Evolutionary conservation across 2,888 invertebrate species (phyloP).

Genomic region (Drosophila limbata): DNA sequence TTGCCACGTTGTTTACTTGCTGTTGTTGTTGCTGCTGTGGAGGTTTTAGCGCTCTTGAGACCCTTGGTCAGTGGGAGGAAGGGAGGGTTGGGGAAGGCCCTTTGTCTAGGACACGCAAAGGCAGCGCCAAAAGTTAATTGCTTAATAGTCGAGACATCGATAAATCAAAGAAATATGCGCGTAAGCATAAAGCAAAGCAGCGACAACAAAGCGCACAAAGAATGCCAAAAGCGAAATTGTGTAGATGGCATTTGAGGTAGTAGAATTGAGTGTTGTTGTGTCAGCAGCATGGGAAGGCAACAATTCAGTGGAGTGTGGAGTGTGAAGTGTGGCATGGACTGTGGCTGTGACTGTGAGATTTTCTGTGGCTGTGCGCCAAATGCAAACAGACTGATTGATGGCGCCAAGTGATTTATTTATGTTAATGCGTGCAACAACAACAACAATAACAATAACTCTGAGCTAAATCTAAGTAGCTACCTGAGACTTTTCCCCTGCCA

Average conservation of each 20-base stretch:
- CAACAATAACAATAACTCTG: conserved; percentile 24
- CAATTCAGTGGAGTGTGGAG: background rate
- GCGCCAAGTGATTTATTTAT: conserved; percentile 79
- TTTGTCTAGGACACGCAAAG: conserved; percentile 31
- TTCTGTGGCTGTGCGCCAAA: conserved; percentile 63
- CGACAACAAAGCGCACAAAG: conserved; percentile 57
- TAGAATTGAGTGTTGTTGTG: background rate
- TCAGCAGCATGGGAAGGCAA: background rate
- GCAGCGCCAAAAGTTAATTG: conserved; percentile 64
- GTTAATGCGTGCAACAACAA: conserved; percentile 65
- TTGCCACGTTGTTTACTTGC: conserved; percentile 49
- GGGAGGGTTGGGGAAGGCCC: background rate
- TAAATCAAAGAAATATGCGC: conserved; percentile 77
- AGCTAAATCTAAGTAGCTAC: conserved; percentile 48
- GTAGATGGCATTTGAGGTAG: conserved; percentile 11
- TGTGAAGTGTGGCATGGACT: background rate
- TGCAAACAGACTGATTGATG: conserved; percentile 80
- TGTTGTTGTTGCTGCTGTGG: conserved; percentile 5
- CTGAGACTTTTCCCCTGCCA: conserved; percentile 29
- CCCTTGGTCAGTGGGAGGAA: background rate
- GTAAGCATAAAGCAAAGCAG: conserved; percentile 69
- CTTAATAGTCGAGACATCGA: conserved; percentile 79
- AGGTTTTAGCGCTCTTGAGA: conserved; percentile 28
- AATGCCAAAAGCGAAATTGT: conserved; percentile 41
- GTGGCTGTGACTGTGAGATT: conserved; percentile 8